Evolutionary conservation across 1,140 invertebrate genomes (phyloP), one percentile per base, ranked within the genome.

Genomic region (Papilio helenus): DNA sequence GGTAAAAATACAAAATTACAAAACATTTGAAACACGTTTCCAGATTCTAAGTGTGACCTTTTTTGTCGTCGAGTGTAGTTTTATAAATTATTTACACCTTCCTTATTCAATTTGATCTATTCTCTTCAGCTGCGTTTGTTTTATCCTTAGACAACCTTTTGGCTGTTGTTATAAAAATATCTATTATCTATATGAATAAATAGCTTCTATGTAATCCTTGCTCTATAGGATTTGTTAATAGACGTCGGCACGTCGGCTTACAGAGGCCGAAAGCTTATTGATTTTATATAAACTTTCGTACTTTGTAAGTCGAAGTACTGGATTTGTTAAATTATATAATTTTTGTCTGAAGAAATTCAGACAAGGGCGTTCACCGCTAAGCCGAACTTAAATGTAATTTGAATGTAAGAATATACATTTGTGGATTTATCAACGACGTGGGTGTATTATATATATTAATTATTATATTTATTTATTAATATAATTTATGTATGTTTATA

Each of bases 351-450:
- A 29, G 61, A 1, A 34, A 29, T 68, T 68, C 61, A 68, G 61
- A 34, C 61, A 68, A 68, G 61, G 61, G 61, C 61, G 61, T 68
- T 68, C 61, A 68, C 61, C 61, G 61, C 61, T 68, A 68, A 68
- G 61, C 61, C 61, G 61, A 68, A 68, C 23, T 68, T 68, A 68
- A 68, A 68, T 29, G 61, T 68, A 68, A 68, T 29, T 68, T 68
- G 61, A 68, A 68, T 18, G 14, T 68, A 68, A 68, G 61, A 29
- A 16, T 16, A 68, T 29, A 68, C 61, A 68, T 68, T 68, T 68
- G 61, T 29, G 12, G 4, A 68, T 29, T 61, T 3, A 7, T 34
- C 26, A 68, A 68, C 23, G 23, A 68, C 9, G 23, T 65, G 23
- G 4, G 26, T 68, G 61, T 26, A 26, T 23, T 61, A 23, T 26